Base-by-base conservation (phyloP, 2,113 vertebrate genomes). In the Oncorhynchus clarkii region DNA sequence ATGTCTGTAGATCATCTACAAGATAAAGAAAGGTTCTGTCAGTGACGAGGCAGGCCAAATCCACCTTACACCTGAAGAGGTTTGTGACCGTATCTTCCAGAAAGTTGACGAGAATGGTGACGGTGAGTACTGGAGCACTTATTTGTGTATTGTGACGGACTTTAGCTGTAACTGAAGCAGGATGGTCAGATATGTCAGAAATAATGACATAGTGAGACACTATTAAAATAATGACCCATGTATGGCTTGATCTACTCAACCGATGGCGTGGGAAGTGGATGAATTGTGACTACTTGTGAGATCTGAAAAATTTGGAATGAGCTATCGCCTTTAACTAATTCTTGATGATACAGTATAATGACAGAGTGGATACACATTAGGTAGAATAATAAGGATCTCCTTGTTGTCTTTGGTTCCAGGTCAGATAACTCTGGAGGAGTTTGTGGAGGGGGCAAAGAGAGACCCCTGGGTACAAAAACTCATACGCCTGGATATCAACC, bases 341-440 rank as follows among this genome's bases (percentile, higher is more conserved):
- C 8, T 45, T 45, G 39, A 45, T 45, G 39, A 45, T 45, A 45
- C 39, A 45, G 39, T 45, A 45, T 45, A 45, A 45, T 45, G 39
- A 45, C 39, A 45, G 39, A 11, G 9, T 45, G 2, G 9, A 3
- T 11, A 45, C 39, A 45, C 39, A 45, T 51, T 27, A 12, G 24
- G 60, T 13, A 12, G 65, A 62, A 16, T 13, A 48, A 26, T 2
- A 5, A 74, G 20, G 13, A 18, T 48, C 4, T 49, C 72, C 4
- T 67, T 34, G 6, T 9, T 67, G n/a, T 48, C n/a, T 2, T 62
- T 54, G 59, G 66, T 16, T 81, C 16, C 80, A 91, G 89, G 87
- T 67, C 72, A 89, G 49, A 86, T 91, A 34, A 87, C 84, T 0
- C 70, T 92, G 27, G 85, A 89, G 0, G 89, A 90, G 69, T 91